Conservation (phyloP, 37 sponge, comb jelly and placozoan species). For the Dysidea cf. avara region DNA sequence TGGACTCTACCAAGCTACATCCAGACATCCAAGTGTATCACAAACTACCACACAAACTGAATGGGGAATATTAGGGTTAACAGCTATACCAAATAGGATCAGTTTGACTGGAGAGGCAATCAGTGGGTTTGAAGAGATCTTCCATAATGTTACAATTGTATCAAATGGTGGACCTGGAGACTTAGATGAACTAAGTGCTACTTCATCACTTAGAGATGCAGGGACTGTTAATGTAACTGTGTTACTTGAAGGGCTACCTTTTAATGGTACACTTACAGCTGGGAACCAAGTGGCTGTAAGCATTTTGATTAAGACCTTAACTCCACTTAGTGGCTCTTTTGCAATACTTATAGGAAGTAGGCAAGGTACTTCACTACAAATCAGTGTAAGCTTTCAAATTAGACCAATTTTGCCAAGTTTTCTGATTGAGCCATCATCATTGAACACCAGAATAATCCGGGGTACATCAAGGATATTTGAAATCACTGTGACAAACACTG, state of each 20-base stretch:
- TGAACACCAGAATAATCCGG: constrained; percentile 24
- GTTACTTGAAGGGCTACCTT: not conserved
- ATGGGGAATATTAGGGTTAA: constrained; percentile 27
- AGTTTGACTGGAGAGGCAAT: constrained; percentile 3
- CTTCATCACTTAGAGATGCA: not conserved
- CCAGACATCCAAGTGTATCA: constrained; percentile 14
- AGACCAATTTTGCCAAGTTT: constrained; percentile 32
- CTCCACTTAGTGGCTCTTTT: constrained; percentile 10
- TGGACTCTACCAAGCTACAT: constrained; percentile 22
- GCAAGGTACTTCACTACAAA: constrained; percentile 4
- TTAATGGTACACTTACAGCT: not conserved
- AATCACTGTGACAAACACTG: constrained; percentile 38
- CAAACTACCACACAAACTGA: not conserved
- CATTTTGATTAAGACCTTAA: not conserved
- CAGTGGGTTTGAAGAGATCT: constrained; percentile 5
- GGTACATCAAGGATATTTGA: constrained; percentile 22
- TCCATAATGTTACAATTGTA: constrained; percentile 22
- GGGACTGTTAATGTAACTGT: not conserved
- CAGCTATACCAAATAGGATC: constrained; percentile 4
- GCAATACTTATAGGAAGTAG: not conserved
- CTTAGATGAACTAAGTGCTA: constrained; percentile 5
- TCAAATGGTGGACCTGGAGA: constrained; percentile 37
- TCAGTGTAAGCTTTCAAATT: not conserved
- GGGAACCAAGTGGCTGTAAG: constrained; percentile 6
- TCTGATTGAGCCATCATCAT: constrained; percentile 10